Evolutionary conservation across 2,797 vertebrate species (phyloP), one percentile per base, ranked within the genome.

Genomic region (Onychomys torridus): DNA sequence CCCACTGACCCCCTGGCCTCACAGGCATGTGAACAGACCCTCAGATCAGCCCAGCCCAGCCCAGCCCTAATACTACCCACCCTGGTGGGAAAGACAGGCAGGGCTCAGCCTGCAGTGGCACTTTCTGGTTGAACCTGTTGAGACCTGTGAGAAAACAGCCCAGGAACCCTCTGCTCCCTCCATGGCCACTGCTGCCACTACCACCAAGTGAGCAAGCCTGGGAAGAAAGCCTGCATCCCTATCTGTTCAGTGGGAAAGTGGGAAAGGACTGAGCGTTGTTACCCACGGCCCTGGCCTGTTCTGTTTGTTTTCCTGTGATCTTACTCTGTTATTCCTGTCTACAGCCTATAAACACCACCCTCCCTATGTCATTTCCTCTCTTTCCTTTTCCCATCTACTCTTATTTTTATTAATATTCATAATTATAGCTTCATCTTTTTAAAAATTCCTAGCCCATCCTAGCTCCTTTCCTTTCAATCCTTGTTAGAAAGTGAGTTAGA

Each of bases 71-170:
- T 27, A 29, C 85, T 27, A 8, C 14, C 55, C 3, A 13, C 29
- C 1, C 6, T 59, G 40, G 57, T 63, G 8, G 40, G 57, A 49
- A 49, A 27, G 19, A 13, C 59, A 59, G 69, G 52, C 37, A 25
- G 73, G 71, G 57, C 21, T 43, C 57, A 77, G 59, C 29, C 40
- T 4, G 4, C 40, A 89, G 40, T 52, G 9, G n/a, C 6, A 11
- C 57, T 89, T 89, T n/a, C 71, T 63, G 73, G 57, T 89, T 55
- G n/a, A 89, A 89, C 73, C 55, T 61, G 87, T 77, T 89, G 57
- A 40, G 87, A 76, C 17, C 8, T 76, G 55, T 9, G 19, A 73
- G 57, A 61, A 76, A 77, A 77, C 32, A 89, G 11, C 6, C 21
- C 43, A 49, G 7, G 25, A 63, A 43, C 52, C 55, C 32, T 89